A percentile compares a stretch with the other conserved stretches of the same genome.
Conservation (phyloP, 2,888 invertebrate genomes). For the Steinernema carpocapsae region DNA sequence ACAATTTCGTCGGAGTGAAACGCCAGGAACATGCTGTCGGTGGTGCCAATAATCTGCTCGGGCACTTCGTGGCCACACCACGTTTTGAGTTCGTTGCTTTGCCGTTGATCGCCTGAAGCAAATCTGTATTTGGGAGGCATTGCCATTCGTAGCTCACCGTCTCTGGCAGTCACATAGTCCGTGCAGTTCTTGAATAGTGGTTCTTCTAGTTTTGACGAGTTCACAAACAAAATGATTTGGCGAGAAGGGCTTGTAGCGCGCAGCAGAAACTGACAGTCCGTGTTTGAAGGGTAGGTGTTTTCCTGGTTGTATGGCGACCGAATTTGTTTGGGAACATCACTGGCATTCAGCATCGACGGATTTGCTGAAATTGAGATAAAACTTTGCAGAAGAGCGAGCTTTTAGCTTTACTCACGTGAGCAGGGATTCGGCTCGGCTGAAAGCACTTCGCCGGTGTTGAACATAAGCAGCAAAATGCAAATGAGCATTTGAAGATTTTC, state of each 20-base stretch:
- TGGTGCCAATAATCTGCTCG: not conserved
- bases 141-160: conserved; percentile 35
- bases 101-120: not conserved
- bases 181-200: conserved; percentile 48
- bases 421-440: conserved; percentile 18
- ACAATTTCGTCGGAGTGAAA: conserved; percentile 22
- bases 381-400: no score
- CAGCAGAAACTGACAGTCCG: conserved; percentile 48
- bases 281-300: conserved; percentile 45
- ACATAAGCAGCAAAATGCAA: conserved; percentile 34
- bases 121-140: not conserved
- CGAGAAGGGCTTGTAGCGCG: conserved; percentile 38
- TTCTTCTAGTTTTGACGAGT: conserved; percentile 48
- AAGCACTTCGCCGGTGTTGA: not conserved
- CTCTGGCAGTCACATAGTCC: conserved; percentile 46
- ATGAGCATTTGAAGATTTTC: conserved; percentile 35
- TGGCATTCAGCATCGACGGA: conserved; percentile 42
- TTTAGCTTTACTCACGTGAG: not conserved
- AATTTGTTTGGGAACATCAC: conserved; percentile 5
- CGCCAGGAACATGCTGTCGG: conserved; percentile 2
- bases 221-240: conserved; percentile 41
- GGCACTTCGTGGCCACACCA: conserved; percentile 7
- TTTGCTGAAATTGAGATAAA: conserved; percentile 37
- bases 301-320: conserved; percentile 46
- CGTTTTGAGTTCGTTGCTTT: not conserved